phyloP scores from a whole-genome alignment of 1,140 invertebrate genomes.

The Lasioglossum albipes region DNA sequence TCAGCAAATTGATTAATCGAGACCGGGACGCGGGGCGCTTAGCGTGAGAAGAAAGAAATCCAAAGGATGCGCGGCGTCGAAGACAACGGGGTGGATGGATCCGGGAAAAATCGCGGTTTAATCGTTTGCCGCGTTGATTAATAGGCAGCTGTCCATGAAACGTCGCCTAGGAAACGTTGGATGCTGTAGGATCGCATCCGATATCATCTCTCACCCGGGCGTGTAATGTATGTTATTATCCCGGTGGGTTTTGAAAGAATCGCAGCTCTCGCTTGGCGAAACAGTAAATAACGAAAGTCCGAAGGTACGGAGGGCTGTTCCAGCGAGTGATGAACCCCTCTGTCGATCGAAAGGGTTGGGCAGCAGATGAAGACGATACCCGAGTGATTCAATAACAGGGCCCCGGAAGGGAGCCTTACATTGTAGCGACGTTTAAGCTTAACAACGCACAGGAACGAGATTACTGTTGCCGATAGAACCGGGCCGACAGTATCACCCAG shows the following conservation, averaged over 20 bases:
- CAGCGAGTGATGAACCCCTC: not conserved
- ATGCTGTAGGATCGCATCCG: not conserved
- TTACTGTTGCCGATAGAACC: too few relatives aligned
- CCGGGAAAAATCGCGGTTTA: slow-evolving; percentile 26
- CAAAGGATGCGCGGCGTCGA: not conserved
- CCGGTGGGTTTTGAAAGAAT: not conserved
- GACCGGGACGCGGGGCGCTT: not conserved
- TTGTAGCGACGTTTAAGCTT: too few relatives aligned
- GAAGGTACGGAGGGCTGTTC: not conserved
- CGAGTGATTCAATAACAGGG: too few relatives aligned
- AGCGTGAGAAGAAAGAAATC: slow-evolving; percentile 1
- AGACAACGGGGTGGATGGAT: slow-evolving; percentile 4
- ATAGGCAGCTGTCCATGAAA: slow-evolving; percentile 11
- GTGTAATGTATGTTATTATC: slow-evolving; percentile 19
- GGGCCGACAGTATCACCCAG: too few relatives aligned
- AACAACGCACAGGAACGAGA: too few relatives aligned
- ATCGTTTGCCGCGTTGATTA: slow-evolving; percentile 32
- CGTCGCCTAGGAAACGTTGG: slow-evolving; percentile 26
- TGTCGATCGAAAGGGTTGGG: not conserved
- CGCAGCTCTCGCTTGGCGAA: not conserved
- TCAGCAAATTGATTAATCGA: slow-evolving; percentile 42
- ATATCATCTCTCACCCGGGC: slow-evolving; percentile 36
- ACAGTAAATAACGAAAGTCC: slow-evolving; percentile 3
- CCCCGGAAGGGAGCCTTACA: too few relatives aligned
- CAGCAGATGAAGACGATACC: too few relatives aligned